These are phyloP conservation scores for Chelonia mydas DNA, from an alignment of 2,797 vertebrate species.

Conservation along the genomic window DNA sequence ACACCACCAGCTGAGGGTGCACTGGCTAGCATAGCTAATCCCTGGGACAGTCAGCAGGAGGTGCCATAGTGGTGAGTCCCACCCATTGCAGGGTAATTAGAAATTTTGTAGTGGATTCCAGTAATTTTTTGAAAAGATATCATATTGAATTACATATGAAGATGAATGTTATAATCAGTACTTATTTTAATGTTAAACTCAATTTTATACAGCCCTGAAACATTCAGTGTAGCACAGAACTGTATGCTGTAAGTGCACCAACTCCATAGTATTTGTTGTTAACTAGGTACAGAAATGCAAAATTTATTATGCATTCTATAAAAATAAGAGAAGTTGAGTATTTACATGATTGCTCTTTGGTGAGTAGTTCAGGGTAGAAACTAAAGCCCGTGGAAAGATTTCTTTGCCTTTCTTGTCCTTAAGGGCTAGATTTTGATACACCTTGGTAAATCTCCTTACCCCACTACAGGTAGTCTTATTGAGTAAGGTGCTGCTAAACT, in stretches of 20 bases:
- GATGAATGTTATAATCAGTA: background rate
- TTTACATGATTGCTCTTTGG: background rate
- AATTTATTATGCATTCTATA: rapidly evolving
- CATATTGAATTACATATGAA: background rate
- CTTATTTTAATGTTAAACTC: background rate
- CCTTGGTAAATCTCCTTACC: rapidly evolving
- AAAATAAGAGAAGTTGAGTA: background rate
- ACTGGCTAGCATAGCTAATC: too few relatives aligned
- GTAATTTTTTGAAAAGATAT: background rate
- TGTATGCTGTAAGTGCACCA: rapidly evolving
- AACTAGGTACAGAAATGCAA: background rate
- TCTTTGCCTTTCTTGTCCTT: background rate
- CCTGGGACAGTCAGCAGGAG: too few relatives aligned
- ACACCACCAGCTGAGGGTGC: too few relatives aligned
- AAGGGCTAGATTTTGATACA: rapidly evolving
- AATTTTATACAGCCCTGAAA: rapidly evolving
- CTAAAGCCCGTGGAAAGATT: background rate
- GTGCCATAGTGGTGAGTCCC: background rate
- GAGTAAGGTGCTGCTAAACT: rapidly evolving
- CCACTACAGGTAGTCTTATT: rapidly evolving
- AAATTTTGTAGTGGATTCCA: background rate
- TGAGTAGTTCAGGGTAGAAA: rapidly evolving
- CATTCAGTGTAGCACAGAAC: rapidly evolving
- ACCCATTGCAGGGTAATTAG: background rate
- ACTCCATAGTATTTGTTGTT: rapidly evolving